Percentiles rank a stretch among this genome's conserved stretches.
Evolutionary conservation across 2,113 vertebrate genomes (phyloP).

Genomic region (Dicrurus megarhynchus): DNA sequence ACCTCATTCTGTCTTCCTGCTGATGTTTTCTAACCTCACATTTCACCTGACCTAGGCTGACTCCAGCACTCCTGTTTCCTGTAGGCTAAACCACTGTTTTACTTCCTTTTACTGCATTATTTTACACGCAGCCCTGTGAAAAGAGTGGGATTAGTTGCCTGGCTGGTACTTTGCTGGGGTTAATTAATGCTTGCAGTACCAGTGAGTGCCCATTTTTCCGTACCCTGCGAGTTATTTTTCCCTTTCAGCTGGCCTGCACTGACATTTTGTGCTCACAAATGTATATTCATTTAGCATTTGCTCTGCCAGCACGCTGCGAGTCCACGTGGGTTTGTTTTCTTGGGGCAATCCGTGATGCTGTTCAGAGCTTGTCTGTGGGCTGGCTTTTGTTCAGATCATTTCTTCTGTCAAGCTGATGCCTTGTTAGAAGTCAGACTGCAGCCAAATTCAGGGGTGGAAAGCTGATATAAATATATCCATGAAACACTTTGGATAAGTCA

Average conservation of each 20-base stretch:
- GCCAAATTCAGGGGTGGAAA: background rate
- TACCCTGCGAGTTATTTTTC: background rate
- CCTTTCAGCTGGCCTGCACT: background rate
- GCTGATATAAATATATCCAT: background rate
- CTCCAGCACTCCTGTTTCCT: background rate
- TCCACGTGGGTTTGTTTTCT: background rate
- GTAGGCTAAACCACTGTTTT: background rate
- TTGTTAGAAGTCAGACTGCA: background rate
- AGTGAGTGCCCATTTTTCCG: background rate
- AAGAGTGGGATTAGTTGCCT: background rate
- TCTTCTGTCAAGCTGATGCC: conserved; percentile 6
- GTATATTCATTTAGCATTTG: background rate
- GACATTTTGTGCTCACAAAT: background rate
- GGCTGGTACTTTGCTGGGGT: background rate
- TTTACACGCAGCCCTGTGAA: background rate
- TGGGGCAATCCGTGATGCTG: background rate
- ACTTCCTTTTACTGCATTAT: background rate
- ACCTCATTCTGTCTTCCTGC: fast-evolving
- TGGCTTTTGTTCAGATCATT: background rate
- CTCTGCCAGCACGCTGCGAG: background rate
- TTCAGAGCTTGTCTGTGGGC: background rate
- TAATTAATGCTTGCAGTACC: background rate
- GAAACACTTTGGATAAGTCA: background rate
- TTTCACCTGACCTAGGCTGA: background rate
- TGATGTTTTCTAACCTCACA: background rate